Evolutionary conservation across 2,113 vertebrate species (phyloP), one percentile per base, ranked within the genome.

Genomic region (Gavialis gangeticus): DNA sequence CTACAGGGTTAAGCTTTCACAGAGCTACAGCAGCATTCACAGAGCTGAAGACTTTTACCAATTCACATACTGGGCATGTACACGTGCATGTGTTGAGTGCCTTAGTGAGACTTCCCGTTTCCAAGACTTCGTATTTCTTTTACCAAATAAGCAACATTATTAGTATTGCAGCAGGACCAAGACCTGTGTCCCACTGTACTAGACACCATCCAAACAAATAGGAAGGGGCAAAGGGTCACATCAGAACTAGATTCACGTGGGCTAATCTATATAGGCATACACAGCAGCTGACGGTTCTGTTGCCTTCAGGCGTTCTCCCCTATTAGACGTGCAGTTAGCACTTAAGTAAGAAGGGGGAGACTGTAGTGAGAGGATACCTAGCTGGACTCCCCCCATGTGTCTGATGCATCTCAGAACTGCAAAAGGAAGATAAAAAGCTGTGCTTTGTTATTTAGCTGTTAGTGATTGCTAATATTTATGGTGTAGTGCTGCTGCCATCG

Each of bases 401-500:
- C 28, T 63, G 37, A 24, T 4, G 59, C 14, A 16, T 11, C 30
- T 13, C 37, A 67, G 76, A 81, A 87, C n/a, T 55, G 91, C 46
- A 46, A 46, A 0, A 67, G 8, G 12, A 90, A 5, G 27, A 24
- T 46, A 9, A 59, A 62, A 77, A 46, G 4, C 0, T 27, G 2
- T 1, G 5, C 4, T 71, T 66, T 87, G 11, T 24, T 5, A 71
- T 71, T 17, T 54, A 59, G 54, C 25, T 37, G 15, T 82, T 85
- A 84, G 12, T 62, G 87, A n/a, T 34, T 30, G 79, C 17, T 84
- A 25, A 88, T 10, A 18, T 17, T 27, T 60, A 69, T 55, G 75
- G 14, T 1, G 0, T 55, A 77, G 14, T 1, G 0, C 64, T 83
- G 88, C 30, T 21, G 85, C 60, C 2, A 1, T 9, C 67, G 21